Evolutionary conservation across 2,888 invertebrate genomes (phyloP), one percentile per base, ranked within the genome.

Genomic region (Listrodromus nycthemerus): DNA sequence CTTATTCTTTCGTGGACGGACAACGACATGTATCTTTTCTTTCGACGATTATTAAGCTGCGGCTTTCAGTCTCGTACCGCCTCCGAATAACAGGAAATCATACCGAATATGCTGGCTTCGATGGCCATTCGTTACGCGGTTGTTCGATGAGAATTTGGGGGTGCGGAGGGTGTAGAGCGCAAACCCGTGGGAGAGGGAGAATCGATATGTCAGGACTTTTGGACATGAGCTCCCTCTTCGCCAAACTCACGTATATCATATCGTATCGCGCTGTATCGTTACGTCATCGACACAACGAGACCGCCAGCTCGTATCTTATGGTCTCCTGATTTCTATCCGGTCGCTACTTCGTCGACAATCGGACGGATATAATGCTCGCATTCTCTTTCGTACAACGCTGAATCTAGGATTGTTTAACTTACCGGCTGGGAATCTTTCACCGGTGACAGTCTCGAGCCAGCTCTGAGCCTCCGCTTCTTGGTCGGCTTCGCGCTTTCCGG

Each of bases 381-480:
- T 75, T 41, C 75, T 41, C 65, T 48, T 10, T 16, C 52, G 24
- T 30, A 1, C 2, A 8, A 19, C 61, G 30, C 30, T 24, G 16
- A 24, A 7, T 37, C 7, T 19, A 21, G 7, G 6, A 65, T 37
- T 37, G 37, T 65, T 41, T 8, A 55, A 87, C 88, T 89, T 77
- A 94, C 94, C 94, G 16, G 95, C 93, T 2, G 97, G 97, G 91
- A 98, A 96, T 88, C 95, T 94, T 92, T 97, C 96, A 0, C 97
- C 97, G 83, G 96, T 95, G 0, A 98, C 96, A 0, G 95, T 95
- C 93, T 98, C 98, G 82, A 98, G 96, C 98, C 98, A 98, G 90
- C 95, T 95, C 91, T 98, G 96, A 41, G 97, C 97, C 94, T 98
- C 97, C 0, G 93, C 93, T 92, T 97, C 97, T 93, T 97, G 96